These are phyloP conservation scores for Drosophila anomalata DNA, from an alignment of 2,888 invertebrate species.

Conservation along the genomic window DNA sequence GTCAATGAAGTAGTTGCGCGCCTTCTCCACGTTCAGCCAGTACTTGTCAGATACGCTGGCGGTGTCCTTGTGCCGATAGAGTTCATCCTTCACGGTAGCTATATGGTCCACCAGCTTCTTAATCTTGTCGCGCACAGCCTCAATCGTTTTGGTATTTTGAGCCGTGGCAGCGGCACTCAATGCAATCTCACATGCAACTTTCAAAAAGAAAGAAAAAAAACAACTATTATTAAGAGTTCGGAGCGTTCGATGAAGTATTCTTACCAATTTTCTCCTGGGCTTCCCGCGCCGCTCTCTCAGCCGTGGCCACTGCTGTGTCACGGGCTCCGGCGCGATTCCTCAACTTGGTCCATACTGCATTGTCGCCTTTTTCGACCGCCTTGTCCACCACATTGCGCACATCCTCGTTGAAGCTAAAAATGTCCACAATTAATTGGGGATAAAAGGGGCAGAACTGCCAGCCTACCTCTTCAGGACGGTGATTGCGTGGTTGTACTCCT, in stretches of 20 bases:
- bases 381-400: conserved; percentile 86
- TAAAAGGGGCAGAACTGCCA: too few species aligned
- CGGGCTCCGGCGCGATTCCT: conserved; percentile 86
- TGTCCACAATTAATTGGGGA: too few species aligned
- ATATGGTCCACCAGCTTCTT: conserved; percentile 86
- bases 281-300: conserved; percentile 86
- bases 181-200: conserved; percentile 81
- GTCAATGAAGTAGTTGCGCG: conserved; percentile 87
- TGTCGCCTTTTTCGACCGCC: conserved; percentile 86
- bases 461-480: conserved; percentile 84
- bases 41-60: conserved; percentile 90
- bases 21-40: conserved; percentile 89
- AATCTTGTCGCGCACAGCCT: conserved; percentile 86
- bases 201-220: neutral
- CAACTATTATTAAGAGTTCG: neutral
- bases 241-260: conserved; percentile 10
- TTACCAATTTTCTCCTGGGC: conserved; percentile 86
- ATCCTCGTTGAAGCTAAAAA: conserved; percentile 84
- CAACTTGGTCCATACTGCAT: conserved; percentile 85
- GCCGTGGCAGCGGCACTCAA: conserved; percentile 76
- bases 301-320: conserved; percentile 85
- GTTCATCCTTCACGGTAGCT: conserved; percentile 86
- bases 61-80: conserved; percentile 85
- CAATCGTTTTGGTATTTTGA: conserved; percentile 83
- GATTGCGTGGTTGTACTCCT: conserved; percentile 88